A percentile compares a stretch with the other conserved stretches of the same genome.
These are phyloP conservation scores for Molanna angustata DNA, from an alignment of 2,888 invertebrate species.

Conservation along the genomic window DNA sequence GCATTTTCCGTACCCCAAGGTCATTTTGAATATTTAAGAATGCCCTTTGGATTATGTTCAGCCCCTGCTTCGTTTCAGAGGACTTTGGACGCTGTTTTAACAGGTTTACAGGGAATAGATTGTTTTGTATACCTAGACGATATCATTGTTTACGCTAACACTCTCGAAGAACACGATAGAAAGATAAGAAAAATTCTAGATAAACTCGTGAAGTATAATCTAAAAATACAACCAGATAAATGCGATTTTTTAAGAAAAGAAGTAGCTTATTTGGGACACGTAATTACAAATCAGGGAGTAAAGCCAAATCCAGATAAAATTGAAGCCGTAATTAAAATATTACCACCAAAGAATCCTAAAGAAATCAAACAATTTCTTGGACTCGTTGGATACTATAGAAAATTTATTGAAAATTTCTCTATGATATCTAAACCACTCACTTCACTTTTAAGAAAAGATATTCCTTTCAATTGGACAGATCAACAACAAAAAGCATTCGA, in stretches of 20 bases:
- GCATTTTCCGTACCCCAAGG: neutral
- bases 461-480: neutral
- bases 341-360: slow-evolving; percentile 26
- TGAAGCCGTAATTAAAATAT: slow-evolving; percentile 29
- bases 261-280: slow-evolving; percentile 37
- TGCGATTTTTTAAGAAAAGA: slow-evolving; percentile 33
- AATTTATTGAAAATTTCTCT: too few relatives aligned
- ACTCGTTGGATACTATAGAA: slow-evolving; percentile 1
- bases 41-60: slow-evolving; percentile 7
- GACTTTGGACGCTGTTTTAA: slow-evolving; percentile 1
- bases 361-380: slow-evolving; percentile 33
- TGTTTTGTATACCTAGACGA: slow-evolving; percentile 7
- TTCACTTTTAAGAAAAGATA: slow-evolving; percentile 7
- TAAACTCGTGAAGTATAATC: too few relatives aligned
- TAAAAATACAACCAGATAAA: too few relatives aligned
- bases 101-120: slow-evolving; percentile 5
- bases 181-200: neutral
- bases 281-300: slow-evolving; percentile 34
- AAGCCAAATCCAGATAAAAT: slow-evolving; percentile 32
- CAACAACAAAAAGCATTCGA: slow-evolving; percentile 2
- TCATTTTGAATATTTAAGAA: neutral
- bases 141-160: slow-evolving; percentile 2
- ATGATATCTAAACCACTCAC: slow-evolving; percentile 6
- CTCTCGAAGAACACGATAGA: neutral
- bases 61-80: slow-evolving; percentile 4